Evolutionary conservation across 2,888 invertebrate species (phyloP), one percentile per base, ranked within the genome.

Genomic region (Mechanitis mazaeus): DNA sequence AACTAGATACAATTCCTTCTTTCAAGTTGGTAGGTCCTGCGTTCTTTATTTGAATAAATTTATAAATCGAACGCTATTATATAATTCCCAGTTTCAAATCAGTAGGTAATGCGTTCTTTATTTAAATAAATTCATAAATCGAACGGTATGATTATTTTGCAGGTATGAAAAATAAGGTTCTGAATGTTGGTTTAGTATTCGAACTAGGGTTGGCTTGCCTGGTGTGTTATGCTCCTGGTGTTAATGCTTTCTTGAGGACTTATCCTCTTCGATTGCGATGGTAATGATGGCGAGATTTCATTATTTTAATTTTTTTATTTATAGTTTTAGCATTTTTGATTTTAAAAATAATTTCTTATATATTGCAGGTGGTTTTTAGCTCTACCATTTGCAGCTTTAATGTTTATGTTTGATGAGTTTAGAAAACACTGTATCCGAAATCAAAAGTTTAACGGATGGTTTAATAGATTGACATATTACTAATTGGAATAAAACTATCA

Each of bases 401-500:
- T 96, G 80, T 93, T 95, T 80, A 76, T 89, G 38, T 95, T 95
- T 74, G 96, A 96, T 71, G 96, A 96, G 83, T 82, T 91, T 53
- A 90, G 96, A 71, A 93, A 94, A 75, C 92, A 91, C 71, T 92
- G 93, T 67, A 91, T 95, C 60, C 91, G 95, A 69, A 76, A 71
- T 65, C 63, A 74, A 33, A 70, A 75, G 35, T 83, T 85, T 64
- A 65, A 74, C 60, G 90, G 90, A 38, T 89, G 84, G 83, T 89
- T 76, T 67, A 88, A 87, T 68, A 68, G 61, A 50, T 71, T 83
- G n/a, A 86, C 85, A 2, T 84, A 77, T 64, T 88, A 87, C 69
- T 86, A 73, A 2, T 47, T 47, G 35, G 9, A 42, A 6, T 38
- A 38, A 38, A 38, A 38, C 7, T 6, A 38, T 38, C 38, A 38